Evolutionary conservation across 2,888 invertebrate species (phyloP), one percentile per base, ranked within the genome.

Genomic region (Platerodrilus igneus): DNA sequence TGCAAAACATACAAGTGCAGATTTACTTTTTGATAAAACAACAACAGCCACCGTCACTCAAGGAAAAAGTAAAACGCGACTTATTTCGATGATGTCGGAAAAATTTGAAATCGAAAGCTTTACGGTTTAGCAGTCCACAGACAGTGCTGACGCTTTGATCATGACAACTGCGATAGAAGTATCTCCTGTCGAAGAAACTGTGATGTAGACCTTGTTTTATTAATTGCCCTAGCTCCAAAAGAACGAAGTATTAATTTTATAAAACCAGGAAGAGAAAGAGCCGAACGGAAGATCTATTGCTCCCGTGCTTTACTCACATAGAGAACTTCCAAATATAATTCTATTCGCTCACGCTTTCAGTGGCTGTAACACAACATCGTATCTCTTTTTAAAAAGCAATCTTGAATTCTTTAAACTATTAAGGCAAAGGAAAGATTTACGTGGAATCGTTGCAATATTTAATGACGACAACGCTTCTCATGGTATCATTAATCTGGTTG

Each of bases 251-350:
- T 21, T 7, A 8, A 14, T 2, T 32, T 32, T n/a, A 2, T 32
- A 2, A 32, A 32, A n/a, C 22, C 32, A 6, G 32, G 32, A n/a
- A 22, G 13, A n/a, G 21, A 14, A n/a, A 22, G 15, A 4, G 14
- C 3, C 2, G 22, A 32, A n/a, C 21, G 13, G 2, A 21, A 32
- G 14, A 5, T 19, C 5, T 32, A 13, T 13, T 32, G 22, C 3
- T 15, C 15, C n/a, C 2, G 2, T 4, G 6, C 21, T 14, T 14
- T 22, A 3, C 32, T n/a, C n/a, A n/a, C n/a, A n/a, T n/a, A n/a
- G 22, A 9, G n/a, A 13, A 20, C 21, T 32, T 14, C 18, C 9
- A 8, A 22, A 5, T n/a, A 6, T n/a, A 10, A 32, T 32, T 21
- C 9, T 20, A 1, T 22, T 32, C 32, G 6, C 15, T 9, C 32